Evolutionary conservation across 2,888 invertebrate genomes (phyloP).

Genomic region (Spilosoma lubricipeda): DNA sequence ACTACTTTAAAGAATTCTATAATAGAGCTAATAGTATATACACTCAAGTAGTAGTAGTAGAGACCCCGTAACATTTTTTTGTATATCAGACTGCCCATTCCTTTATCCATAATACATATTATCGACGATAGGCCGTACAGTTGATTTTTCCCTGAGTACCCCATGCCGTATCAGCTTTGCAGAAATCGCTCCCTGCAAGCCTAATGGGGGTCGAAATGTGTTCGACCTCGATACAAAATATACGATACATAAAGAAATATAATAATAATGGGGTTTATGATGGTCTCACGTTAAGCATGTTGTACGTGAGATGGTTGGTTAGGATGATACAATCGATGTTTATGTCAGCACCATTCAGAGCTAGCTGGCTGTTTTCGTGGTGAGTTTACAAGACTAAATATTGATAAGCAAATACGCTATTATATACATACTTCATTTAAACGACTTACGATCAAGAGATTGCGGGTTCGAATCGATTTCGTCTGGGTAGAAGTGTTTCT

Average conservation of each 20-base stretch:
- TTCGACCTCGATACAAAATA: constrained; percentile 51
- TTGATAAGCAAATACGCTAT: not conserved
- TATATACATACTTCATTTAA: not conserved
- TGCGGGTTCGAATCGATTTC: not conserved
- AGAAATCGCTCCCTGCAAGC: constrained; percentile 35
- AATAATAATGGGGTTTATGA: constrained; percentile 48
- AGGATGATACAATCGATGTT: not conserved
- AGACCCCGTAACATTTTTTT: not conserved
- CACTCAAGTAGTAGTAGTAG: not conserved
- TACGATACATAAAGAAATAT: constrained; percentile 45
- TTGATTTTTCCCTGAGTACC: constrained; percentile 27
- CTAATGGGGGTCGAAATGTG: constrained; percentile 48
- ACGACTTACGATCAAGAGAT: not conserved
- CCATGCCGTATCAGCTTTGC: constrained; percentile 23
- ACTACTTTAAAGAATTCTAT: not conserved
- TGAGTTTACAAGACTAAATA: not conserved
- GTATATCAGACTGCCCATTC: constrained; percentile 2
- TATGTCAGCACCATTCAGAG: not conserved
- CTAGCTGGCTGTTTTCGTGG: not conserved
- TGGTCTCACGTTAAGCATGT: constrained; percentile 34
- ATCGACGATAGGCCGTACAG: constrained; percentile 15
- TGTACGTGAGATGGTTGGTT: constrained; percentile 23
- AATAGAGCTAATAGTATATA: not conserved
- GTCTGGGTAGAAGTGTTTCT: not conserved
- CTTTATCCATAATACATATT: constrained; percentile 25